Percentiles rank a stretch among this genome's conserved stretches.
phyloP scores from a whole-genome alignment of 2,888 invertebrate species.

The Mechanitis mazaeus region DNA sequence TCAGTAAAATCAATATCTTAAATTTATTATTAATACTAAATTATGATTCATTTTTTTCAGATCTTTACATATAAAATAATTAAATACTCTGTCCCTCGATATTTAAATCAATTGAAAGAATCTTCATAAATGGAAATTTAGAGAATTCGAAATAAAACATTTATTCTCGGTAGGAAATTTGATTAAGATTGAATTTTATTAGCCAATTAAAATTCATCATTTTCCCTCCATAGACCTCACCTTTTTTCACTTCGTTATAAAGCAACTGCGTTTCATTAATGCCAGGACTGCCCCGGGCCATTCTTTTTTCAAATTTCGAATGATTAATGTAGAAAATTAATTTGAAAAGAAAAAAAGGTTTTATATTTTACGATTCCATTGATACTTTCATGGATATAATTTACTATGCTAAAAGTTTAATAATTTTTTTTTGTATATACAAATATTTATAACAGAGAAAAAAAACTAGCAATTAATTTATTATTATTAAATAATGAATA shows the following conservation, averaged over 20 bases:
- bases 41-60: no score
- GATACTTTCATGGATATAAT: no score
- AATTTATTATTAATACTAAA: no score
- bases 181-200: conserved; percentile 52
- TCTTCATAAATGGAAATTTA: conserved; percentile 22
- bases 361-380: not conserved
- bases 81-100: not conserved
- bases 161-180: conserved; percentile 39
- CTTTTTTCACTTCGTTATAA: conserved; percentile 44
- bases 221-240: conserved; percentile 17
- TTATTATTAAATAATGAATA: no score
- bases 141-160: conserved; percentile 31
- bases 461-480: no score
- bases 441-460: no score
- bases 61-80: not conserved
- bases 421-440: no score
- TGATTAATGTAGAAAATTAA: conserved; percentile 1
- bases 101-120: conserved; percentile 9
- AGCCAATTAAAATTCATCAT: conserved; percentile 55
- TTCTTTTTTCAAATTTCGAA: conserved; percentile 3
- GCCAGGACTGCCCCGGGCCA: not conserved
- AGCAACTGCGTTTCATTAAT: conserved; percentile 36
- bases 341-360: not conserved
- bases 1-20: no score
- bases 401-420: no score